phyloP scores from a whole-genome alignment of 2,888 invertebrate genomes.

The Tuta absoluta region DNA sequence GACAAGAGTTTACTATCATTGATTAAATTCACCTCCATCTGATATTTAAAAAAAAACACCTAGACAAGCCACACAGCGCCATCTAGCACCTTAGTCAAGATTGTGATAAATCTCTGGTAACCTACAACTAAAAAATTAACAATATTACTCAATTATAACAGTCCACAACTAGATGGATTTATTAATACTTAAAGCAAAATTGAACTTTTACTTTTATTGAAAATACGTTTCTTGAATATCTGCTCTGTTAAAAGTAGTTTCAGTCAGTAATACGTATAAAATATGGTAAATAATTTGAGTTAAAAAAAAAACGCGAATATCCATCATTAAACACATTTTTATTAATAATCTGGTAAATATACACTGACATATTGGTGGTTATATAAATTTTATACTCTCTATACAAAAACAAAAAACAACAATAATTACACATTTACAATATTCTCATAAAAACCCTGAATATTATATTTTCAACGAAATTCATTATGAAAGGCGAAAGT shows the following conservation, averaged over 20 bases:
- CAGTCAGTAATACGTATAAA: not conserved
- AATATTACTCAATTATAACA: too few relatives aligned
- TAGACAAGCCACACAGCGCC: too few relatives aligned
- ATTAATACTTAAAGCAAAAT: too few relatives aligned
- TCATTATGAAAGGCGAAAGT: not conserved
- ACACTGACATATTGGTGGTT: conserved; percentile 62
- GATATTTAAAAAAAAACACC: too few relatives aligned
- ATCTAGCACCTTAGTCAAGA: too few relatives aligned
- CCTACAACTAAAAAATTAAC: too few relatives aligned
- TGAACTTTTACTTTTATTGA: too few relatives aligned
- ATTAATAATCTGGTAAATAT: conserved; percentile 69
- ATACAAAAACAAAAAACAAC: conserved; percentile 64
- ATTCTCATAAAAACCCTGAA: conserved; percentile 37
- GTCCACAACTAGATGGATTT: too few relatives aligned
- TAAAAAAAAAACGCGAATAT: not conserved
- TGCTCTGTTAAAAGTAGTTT: not conserved
- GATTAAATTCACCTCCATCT: too few relatives aligned
- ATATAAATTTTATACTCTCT: conserved; percentile 61
- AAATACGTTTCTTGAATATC: not conserved
- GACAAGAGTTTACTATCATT: not conserved
- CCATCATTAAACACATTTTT: conserved; percentile 53
- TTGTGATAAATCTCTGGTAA: too few relatives aligned
- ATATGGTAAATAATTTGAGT: not conserved
- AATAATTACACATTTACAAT: conserved; percentile 61
- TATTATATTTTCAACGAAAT: not conserved